Base-by-base conservation (phyloP, 2,113 vertebrate species). In the Blennius ocellaris region DNA sequence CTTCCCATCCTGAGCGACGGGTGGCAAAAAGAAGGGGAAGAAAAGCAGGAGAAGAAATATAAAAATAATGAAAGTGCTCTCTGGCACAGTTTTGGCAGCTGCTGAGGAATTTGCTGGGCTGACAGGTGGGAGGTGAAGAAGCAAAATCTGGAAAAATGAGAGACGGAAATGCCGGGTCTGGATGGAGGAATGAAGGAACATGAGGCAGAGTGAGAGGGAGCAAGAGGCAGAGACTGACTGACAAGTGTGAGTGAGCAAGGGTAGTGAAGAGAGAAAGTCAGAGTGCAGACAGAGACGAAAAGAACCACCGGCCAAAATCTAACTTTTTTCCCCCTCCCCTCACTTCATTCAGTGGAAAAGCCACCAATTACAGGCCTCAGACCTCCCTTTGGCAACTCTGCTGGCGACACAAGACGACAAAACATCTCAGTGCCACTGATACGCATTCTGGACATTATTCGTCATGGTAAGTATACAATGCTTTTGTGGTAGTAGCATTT, bases 61-160 rank as follows among this genome's bases (percentile, higher is more conserved):
- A 49, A 63, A 73, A 67, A 70, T 60, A 73, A 81, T 8, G 0
- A 52, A 48, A 74, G 43, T 54, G 67, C 59, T 76, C 74, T 69
- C 58, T 57, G 54, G 51, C 58, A 73, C 55, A 53, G 48, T 66
- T 83, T 79, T 83, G 60, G 54, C 83, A 83, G 49, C 37, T 81
- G 61, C 40, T 49, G 69, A 54, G 61, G 50, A 77, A 72, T 66
- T 39, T 61, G 41, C 36, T 59, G 0, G 11, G 38, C 41, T 69
- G 71, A 82, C 83, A 80, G 53, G 72, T 80, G 65, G 61, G 61
- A 62, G 52, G 54, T 64, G 81, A 82, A 53, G 71, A 60, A 86
- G 83, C 72, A 78, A 59, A 79, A 81, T 75, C 40, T 37, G 47
- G 44, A 69, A 50, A 65, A 78, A 61, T 63, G 61, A 69, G 69